A percentile compares a stretch with the other conserved stretches of the same genome.
Conservation (phyloP, 2,113 vertebrate species). For the Cariama cristata region DNA sequence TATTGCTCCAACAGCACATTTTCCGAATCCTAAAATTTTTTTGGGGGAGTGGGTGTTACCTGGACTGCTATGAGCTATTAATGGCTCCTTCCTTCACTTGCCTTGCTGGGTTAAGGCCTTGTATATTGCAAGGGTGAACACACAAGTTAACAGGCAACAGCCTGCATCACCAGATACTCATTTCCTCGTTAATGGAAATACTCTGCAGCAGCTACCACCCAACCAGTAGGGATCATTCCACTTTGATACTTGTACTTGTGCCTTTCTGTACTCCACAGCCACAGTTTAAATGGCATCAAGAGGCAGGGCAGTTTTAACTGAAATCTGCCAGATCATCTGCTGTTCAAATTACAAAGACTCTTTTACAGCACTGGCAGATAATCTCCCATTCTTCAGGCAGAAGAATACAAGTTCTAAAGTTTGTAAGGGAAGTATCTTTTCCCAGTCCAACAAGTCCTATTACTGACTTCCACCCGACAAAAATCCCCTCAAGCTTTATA, state of each 20-base stretch:
- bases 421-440: neutral
- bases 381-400: neutral
- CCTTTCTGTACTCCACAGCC: neutral
- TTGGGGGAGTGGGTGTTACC: neutral
- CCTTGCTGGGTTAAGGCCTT: neutral
- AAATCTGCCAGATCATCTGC: neutral
- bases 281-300: neutral
- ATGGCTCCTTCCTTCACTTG: neutral
- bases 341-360: neutral
- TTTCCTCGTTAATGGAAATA: neutral
- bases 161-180: neutral
- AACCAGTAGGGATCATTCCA: neutral
- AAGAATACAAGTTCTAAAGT: neutral
- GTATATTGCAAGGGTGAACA: neutral
- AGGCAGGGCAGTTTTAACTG: neutral
- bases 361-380: neutral
- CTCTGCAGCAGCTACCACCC: neutral
- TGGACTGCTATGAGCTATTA: neutral
- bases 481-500: neutral
- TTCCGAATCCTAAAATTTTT: neutral
- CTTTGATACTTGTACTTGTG: neutral
- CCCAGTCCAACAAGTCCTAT: neutral
- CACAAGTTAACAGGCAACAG: neutral
- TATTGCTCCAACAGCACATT: neutral
- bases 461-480: neutral